These are phyloP conservation scores for Syngnathus rostellatus DNA, from an alignment of 2,797 vertebrate species.

Conservation along the genomic window DNA sequence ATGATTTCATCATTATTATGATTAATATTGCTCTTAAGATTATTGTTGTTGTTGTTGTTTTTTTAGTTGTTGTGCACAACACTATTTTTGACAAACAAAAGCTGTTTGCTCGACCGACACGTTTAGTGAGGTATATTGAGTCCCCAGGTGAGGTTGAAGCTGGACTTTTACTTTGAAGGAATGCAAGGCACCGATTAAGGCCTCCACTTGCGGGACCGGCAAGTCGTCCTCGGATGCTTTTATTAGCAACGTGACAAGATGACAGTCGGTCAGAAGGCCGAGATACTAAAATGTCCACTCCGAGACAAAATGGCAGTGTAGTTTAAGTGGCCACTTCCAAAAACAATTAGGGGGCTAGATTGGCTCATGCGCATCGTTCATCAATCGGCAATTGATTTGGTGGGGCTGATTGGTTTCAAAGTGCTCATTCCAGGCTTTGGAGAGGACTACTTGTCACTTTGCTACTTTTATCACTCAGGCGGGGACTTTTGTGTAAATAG, in stretches of 20 bases:
- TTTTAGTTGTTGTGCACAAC: neutral
- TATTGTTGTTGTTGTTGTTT: neutral
- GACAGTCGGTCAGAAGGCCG: too few species aligned
- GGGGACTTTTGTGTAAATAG: neutral
- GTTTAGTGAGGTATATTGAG: neutral
- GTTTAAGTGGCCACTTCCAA: too few species aligned
- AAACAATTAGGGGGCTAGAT: too few species aligned
- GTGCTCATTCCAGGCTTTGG: too few species aligned
- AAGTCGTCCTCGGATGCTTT: neutral
- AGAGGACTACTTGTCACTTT: too few species aligned
- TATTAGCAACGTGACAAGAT: too few species aligned
- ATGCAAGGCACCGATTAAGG: neutral
- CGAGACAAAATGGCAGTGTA: too few species aligned
- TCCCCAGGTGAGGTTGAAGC: neutral
- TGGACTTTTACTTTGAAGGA: constrained; percentile 1
- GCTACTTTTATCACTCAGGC: neutral
- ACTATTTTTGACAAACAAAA: constrained; percentile 4
- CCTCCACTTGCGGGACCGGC: neutral
- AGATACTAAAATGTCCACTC: too few species aligned
- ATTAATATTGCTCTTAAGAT: neutral
- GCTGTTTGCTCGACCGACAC: neutral
- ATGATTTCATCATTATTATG: neutral
- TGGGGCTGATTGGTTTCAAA: too few species aligned
- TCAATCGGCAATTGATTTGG: too few species aligned
- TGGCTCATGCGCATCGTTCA: too few species aligned